A percentile compares a stretch with the other conserved stretches of the same genome.
Evolutionary conservation across 2,797 vertebrate genomes (phyloP).

Genomic region (Hemibagrus guttatus): DNA sequence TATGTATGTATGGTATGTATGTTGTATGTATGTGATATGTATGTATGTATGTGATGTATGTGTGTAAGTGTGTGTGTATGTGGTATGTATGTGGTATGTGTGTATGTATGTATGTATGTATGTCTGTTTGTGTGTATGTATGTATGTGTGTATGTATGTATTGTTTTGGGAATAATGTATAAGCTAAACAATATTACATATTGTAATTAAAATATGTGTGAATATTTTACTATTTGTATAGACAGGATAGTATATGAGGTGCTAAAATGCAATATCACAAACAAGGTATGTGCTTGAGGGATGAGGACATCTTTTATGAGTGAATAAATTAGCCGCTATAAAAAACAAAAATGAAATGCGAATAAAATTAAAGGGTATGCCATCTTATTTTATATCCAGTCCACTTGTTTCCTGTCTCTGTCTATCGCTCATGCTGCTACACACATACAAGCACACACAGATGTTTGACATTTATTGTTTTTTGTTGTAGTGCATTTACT

Average conservation of each 20-base stretch:
- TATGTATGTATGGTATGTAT: too few species aligned
- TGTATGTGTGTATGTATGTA: too few species aligned
- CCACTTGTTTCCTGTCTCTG: constrained; percentile 55
- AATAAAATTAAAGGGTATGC: constrained; percentile 72
- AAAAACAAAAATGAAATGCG: background rate
- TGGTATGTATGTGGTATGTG: too few species aligned
- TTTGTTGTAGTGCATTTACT: background rate
- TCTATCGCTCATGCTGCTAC: background rate
- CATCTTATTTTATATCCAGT: constrained; percentile 82
- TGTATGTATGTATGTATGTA: too few species aligned
- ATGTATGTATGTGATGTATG: too few species aligned
- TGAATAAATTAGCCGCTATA: background rate
- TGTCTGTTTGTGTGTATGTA: too few species aligned
- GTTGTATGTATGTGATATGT: too few species aligned
- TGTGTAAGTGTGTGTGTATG: too few species aligned
- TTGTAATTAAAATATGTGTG: background rate
- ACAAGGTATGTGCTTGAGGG: background rate
- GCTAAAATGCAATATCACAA: background rate
- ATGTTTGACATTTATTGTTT: background rate
- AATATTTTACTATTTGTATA: background rate
- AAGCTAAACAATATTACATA: background rate
- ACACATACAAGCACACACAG: background rate
- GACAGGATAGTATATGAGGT: background rate
- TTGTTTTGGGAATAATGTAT: background rate
- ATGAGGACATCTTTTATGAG: background rate